phyloP scores from a whole-genome alignment of 2,888 invertebrate species.

The Hemistola chrysoprasaria region DNA sequence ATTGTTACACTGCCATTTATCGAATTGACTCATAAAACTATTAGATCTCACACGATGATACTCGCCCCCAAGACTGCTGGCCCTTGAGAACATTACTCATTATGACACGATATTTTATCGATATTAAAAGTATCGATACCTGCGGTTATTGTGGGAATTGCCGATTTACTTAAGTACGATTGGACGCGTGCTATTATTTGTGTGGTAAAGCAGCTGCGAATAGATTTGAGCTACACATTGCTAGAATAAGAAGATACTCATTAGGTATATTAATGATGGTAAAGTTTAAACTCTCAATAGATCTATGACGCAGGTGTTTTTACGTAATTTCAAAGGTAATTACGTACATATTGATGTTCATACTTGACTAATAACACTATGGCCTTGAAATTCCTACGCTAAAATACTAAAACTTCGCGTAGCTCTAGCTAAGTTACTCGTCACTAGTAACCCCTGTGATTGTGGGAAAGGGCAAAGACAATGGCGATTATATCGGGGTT shows the following conservation, averaged over 20 bases:
- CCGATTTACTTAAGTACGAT: constrained; percentile 37
- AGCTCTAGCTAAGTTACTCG: too few relatives aligned
- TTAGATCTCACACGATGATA: constrained; percentile 77
- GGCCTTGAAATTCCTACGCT: too few relatives aligned
- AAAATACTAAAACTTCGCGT: too few relatives aligned
- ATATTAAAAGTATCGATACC: constrained; percentile 50
- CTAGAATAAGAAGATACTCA: too few relatives aligned
- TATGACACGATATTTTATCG: constrained; percentile 61
- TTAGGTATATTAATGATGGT: too few relatives aligned
- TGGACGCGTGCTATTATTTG: constrained; percentile 39
- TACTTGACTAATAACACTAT: too few relatives aligned
- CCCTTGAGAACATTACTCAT: constrained; percentile 72
- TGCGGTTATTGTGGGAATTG: constrained; percentile 67
- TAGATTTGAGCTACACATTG: constrained; percentile 9
- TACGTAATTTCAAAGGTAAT: too few relatives aligned
- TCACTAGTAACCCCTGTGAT: constrained; percentile 37
- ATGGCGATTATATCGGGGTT: constrained; percentile 73
- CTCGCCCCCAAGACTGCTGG: constrained; percentile 62
- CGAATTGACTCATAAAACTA: constrained; percentile 55
- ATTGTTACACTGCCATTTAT: constrained; percentile 39
- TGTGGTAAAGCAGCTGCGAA: constrained; percentile 31
- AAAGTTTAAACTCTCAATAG: too few relatives aligned
- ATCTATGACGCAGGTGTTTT: too few relatives aligned
- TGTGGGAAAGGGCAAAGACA: constrained; percentile 78
- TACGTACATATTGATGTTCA: too few relatives aligned